Evolutionary conservation across 2,797 vertebrate genomes (phyloP).

Genomic region (Percopsis omiscomaycus): DNA sequence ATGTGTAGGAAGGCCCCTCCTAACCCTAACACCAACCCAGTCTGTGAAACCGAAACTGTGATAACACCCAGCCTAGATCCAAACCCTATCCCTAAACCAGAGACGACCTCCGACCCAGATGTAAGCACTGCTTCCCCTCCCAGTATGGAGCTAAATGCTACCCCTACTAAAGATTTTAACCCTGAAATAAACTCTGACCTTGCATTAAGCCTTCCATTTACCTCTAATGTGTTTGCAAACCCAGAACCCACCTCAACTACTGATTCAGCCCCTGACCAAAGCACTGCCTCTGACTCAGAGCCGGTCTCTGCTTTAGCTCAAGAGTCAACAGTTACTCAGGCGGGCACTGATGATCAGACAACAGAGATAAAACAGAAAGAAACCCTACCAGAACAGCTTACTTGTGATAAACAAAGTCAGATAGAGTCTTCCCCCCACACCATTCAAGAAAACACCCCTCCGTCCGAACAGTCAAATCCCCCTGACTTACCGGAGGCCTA

Average conservation of each 20-base stretch:
- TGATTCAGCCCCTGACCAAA: slow-evolving; percentile 32
- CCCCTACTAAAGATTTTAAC: background rate
- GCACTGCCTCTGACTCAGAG: slow-evolving; percentile 19
- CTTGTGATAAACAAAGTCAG: slow-evolving; percentile 31
- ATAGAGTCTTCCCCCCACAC: background rate
- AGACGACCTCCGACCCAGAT: slow-evolving; percentile 44
- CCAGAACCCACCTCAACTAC: slow-evolving; percentile 39
- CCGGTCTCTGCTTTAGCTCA: slow-evolving; percentile 41
- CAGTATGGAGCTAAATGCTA: slow-evolving; percentile 35
- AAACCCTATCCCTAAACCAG: slow-evolving; percentile 38
- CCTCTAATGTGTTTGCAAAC: slow-evolving; percentile 22
- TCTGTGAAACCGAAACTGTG: slow-evolving; percentile 48
- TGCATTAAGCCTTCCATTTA: slow-evolving; percentile 24
- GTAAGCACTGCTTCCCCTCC: slow-evolving; percentile 40
- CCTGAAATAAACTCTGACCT: slow-evolving; percentile 12
- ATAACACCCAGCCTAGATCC: slow-evolving; percentile 28
- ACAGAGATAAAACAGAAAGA: slow-evolving; percentile 28
- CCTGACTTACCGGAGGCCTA: slow-evolving; percentile 27
- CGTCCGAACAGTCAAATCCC: slow-evolving; percentile 37
- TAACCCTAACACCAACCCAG: slow-evolving; percentile 33
- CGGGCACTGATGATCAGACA: slow-evolving; percentile 31
- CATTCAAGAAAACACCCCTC: slow-evolving; percentile 22
- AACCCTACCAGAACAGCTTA: slow-evolving; percentile 3
- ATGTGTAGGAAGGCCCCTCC: slow-evolving; percentile 76
- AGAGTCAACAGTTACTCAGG: slow-evolving; percentile 38